Evolutionary conservation across 2,888 invertebrate species (phyloP).

Genomic region (Sesamia inferens): DNA sequence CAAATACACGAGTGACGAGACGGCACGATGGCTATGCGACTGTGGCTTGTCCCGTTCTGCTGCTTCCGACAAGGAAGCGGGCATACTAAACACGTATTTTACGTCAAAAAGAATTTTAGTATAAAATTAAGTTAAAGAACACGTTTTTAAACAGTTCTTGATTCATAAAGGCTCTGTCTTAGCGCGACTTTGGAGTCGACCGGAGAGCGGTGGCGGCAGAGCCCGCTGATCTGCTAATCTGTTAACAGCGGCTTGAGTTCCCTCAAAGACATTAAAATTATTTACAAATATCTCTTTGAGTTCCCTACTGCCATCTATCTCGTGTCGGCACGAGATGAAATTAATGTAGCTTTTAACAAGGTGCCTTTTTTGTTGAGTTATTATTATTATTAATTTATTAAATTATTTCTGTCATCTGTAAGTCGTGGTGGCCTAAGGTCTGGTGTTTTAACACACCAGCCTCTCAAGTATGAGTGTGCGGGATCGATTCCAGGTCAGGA

Average conservation of each 20-base stretch:
- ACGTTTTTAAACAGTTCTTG: conserved; percentile 4
- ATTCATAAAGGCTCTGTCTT: conserved; percentile 25
- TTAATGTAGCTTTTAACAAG: conserved; percentile 15
- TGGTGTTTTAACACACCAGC: no score
- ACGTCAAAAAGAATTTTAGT: not conserved
- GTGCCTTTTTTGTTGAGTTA: not conserved
- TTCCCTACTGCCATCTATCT: conserved; percentile 4
- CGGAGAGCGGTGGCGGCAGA: not conserved
- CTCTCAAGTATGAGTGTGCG: no score
- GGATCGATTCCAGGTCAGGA: no score
- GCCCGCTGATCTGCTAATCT: conserved; percentile 30
- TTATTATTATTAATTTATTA: not conserved
- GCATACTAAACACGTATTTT: not conserved
- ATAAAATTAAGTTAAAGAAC: conserved; percentile 1
- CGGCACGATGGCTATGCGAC: no score
- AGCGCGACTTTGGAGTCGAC: not conserved
- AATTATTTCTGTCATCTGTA: no score
- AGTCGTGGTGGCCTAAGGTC: no score
- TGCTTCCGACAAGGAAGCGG: not conserved
- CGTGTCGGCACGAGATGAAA: conserved; percentile 14
- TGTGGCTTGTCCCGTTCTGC: no score
- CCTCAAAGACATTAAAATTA: no score
- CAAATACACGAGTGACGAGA: no score
- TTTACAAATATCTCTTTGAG: no score
- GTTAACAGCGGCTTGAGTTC: conserved; percentile 13